Base-by-base conservation (phyloP, 2,113 vertebrate species). In the Actinemys pallida region DNA sequence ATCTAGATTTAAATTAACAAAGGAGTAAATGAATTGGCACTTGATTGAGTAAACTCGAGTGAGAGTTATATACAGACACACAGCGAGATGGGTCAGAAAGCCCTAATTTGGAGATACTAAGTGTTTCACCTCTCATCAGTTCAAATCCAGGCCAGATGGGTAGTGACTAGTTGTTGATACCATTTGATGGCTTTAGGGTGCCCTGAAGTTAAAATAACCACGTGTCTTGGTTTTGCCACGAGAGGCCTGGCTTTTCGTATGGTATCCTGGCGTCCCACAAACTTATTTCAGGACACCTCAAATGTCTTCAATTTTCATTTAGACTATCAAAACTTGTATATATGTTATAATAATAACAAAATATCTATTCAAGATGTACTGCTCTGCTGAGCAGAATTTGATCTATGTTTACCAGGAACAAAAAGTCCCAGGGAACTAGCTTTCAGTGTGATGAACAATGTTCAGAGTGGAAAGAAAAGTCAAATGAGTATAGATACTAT, bases 401-500 rank as follows among this genome's bases (percentile, higher is more conserved):
- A 25, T 84, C 45, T 85, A n/a, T 10, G 9, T 5, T 2, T 8
- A 6, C 14, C 8, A 53, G 53, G 88, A 92, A 53, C 35, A 83
- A 88, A 81, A 0, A 1, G 17, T 75, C 27, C 16, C 2, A 2
- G 75, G 39, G 86, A 90, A 25, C 6, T 88, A 88, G 14, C 9
- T 10, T 59, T 4, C 53, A 54, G 53, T 45, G 45, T 39, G 25
- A 57, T 79, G 8, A 79, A 10, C 31, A 79, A 47, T 27, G 6
- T 76, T 93, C 90, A 31, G 62, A 35, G 14, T 65, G 57, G 79
- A 39, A 85, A 81, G 45, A 88, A 87, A 85, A 90, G 25, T 10
- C 49, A 87, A 24, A 39, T 78, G 9, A 5, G 6, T 27, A 6
- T n/a, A 0, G 0, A 16, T 57, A 12, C n/a, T 87, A 57, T 62